These are phyloP conservation scores for Zootoca vivipara DNA, from an alignment of 2,113 vertebrate genomes.

Conservation along the genomic window DNA sequence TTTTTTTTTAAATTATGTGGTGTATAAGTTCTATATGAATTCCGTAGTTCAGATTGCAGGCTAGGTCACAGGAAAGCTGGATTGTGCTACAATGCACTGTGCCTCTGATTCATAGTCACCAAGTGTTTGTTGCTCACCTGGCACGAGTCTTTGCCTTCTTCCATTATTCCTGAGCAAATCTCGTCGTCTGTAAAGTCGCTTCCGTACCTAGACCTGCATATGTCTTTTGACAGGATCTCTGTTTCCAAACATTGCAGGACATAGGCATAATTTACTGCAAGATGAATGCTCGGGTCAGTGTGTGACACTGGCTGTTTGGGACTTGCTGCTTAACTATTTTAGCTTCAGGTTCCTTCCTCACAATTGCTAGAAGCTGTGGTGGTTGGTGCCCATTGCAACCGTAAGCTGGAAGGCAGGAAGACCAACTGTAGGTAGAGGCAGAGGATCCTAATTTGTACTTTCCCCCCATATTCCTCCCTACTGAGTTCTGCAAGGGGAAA, in stretches of 20 bases:
- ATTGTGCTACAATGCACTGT: too few relatives aligned
- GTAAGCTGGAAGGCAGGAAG: too few relatives aligned
- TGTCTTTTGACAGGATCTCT: not conserved
- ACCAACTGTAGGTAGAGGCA: too few relatives aligned
- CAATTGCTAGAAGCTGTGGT: not conserved
- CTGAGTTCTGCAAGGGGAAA: too few relatives aligned
- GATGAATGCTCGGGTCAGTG: not conserved
- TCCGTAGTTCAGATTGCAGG: too few relatives aligned
- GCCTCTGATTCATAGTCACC: not conserved
- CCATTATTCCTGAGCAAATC: not conserved
- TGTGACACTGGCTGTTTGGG: not conserved
- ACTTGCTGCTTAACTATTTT: not conserved
- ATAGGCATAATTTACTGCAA: conserved; percentile 5
- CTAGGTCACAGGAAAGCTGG: too few relatives aligned
- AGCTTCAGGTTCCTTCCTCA: not conserved
- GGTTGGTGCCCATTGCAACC: too few relatives aligned
- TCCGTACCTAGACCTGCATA: not conserved
- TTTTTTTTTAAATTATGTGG: too few relatives aligned
- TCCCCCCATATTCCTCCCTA: too few relatives aligned
- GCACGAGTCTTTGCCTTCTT: conserved; percentile 1
- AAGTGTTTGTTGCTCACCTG: not conserved
- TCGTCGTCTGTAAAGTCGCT: not conserved
- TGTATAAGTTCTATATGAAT: too few relatives aligned
- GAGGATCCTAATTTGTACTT: too few relatives aligned
- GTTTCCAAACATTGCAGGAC: not conserved